Evolutionary conservation across 2,888 invertebrate genomes (phyloP).

Genomic region (Ormyrus nitidulus): DNA sequence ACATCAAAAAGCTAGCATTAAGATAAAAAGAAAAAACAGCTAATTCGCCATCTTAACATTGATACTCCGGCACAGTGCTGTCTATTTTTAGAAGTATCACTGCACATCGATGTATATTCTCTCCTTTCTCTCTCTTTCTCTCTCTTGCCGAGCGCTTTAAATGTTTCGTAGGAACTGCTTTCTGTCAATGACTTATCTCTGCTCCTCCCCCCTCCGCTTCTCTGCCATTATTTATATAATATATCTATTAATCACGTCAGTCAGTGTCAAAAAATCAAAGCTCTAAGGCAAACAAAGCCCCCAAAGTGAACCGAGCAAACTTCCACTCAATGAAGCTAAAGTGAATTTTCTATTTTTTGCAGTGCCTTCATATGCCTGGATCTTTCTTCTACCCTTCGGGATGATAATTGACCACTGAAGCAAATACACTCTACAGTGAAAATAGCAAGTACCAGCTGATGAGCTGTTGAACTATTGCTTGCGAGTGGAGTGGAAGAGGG

Average conservation of each 20-base stretch:
- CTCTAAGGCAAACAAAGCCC: background rate
- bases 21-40: constrained; percentile 34
- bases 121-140: constrained; percentile 28
- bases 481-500: constrained; percentile 11
- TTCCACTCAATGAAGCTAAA: background rate
- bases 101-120: constrained; percentile 44
- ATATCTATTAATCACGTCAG: background rate
- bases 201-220: background rate
- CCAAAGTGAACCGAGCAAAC: background rate
- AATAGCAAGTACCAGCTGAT: constrained; percentile 12
- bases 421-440: constrained; percentile 29
- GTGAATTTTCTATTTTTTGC: constrained; percentile 27
- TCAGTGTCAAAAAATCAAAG: background rate
- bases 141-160: constrained; percentile 6
- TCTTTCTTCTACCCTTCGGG: background rate
- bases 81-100: constrained; percentile 56
- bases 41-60: constrained; percentile 53
- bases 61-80: constrained; percentile 32
- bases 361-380: constrained; percentile 11
- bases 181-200: constrained; percentile 49
- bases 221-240: constrained; percentile 46
- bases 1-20: constrained; percentile 24
- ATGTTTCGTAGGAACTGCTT: constrained; percentile 30
- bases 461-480: too few species aligned
- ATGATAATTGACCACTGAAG: constrained; percentile 37